phyloP scores from a whole-genome alignment of 2,113 vertebrate species.

The Elachura formosa region DNA sequence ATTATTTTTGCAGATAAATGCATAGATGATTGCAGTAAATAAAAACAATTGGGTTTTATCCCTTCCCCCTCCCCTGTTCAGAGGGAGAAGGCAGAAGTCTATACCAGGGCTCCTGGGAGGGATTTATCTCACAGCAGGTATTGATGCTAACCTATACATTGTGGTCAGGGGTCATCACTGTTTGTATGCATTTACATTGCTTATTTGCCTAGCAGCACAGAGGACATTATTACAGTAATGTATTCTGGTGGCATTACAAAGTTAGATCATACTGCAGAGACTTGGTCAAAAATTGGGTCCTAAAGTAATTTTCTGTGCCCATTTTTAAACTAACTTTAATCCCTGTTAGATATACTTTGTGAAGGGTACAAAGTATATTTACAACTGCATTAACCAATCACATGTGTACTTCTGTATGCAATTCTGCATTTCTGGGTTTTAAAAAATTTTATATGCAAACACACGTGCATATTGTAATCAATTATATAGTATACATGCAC shows the following conservation, averaged over 20 bases:
- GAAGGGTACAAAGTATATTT: not conserved
- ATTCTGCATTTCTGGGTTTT: too few species aligned
- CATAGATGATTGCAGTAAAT: not conserved
- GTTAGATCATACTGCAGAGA: not conserved
- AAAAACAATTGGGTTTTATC: not conserved
- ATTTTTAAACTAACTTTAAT: not conserved
- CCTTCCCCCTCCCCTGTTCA: not conserved
- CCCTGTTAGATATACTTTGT: not conserved
- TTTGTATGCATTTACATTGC: not conserved
- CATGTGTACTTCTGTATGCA: accelerated
- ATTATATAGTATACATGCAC: not conserved
- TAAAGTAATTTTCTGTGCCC: not conserved
- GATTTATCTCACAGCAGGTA: not conserved
- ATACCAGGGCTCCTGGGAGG: not conserved
- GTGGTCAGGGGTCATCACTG: not conserved
- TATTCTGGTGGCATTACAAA: not conserved
- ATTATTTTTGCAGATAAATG: not conserved
- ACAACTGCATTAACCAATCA: not conserved
- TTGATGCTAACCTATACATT: not conserved
- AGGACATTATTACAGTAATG: not conserved
- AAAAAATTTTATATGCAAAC: too few species aligned
- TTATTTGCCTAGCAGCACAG: not conserved
- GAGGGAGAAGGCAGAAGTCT: not conserved
- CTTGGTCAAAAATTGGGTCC: not conserved
- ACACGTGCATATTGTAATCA: not conserved